Evolutionary conservation across 1,140 invertebrate species (phyloP), one percentile per base, ranked within the genome.

Genomic region (Bombus sibiricus): DNA sequence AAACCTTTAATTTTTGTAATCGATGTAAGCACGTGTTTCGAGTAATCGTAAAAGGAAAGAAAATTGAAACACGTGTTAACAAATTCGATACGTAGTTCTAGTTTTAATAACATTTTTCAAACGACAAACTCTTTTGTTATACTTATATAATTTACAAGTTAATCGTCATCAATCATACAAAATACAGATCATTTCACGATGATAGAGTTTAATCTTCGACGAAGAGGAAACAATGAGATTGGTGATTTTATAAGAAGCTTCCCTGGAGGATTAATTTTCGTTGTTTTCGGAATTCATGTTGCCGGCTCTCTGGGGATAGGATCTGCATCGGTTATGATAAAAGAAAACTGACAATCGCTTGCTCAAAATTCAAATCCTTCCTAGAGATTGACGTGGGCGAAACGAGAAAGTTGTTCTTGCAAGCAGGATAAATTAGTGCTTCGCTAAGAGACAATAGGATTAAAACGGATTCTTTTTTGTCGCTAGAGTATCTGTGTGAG

Each of bases 361-460:
- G 53, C 59, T 90, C 68, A 78, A 85, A 85, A 90, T 90, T 87
- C 79, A 87, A 89, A 90, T 90, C 88, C 79, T 81, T 57, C 64
- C 86, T 89, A 89, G 82, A 82, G 62, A 43, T 73, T 34, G 53
- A 34, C 73, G 88, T 90, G 79, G 88, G 89, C 86, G 85, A 41
- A 62, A 75, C 37, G 43, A n/a, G 59, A 69, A 73, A 72, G 68
- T 68, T 71, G 57, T 41, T 76, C 73, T 72, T 59, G 62, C 79
- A 39, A 64, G 53, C 62, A 37, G 62, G 43, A 66, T 64, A 81
- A 81, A 84, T 89, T 80, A 83, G 57, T 47, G 22, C 28, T 18
- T 73, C 47, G 71, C 32, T 66, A 62, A 80, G 81, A 83, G 47
- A 90, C 82, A 90, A 89, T 90, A 62, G 88, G 86, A 90, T 89